Evolutionary conservation across 64 coral and sea anemone species (phyloP), one percentile per base, ranked within the genome.

Genomic region (Platygyra sinensis): DNA sequence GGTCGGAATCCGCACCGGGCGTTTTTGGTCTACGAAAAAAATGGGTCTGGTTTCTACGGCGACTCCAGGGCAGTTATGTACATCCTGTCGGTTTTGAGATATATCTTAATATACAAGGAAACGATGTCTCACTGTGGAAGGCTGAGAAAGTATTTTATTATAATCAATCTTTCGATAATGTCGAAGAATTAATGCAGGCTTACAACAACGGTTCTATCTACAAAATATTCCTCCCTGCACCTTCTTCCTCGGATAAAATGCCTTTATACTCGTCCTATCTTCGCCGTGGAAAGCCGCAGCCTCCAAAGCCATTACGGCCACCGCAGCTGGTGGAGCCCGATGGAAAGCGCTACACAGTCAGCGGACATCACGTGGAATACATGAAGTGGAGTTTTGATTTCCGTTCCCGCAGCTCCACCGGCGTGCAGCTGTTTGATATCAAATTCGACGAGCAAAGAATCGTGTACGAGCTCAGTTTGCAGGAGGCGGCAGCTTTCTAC

Each of bases 371-470:
- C 33, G 72, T 98, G 27, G 88, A 94, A 59, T 98, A 94, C 78
- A 91, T 98, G 95, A 86, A 86, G 13, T 98, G 95, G 95, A 94
- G 88, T 65, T 98, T 98, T 86, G 88, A 98, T 46, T 98, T 98
- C 83, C 77, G 95, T 18, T 64, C 90, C 60, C 76, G 89, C 2
- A 75, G 92, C 18, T 77, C 89, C 49, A 86, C 91, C n/a, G 95
- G 95, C 13, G 28, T 91, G 15, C 95, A 98, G 39, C 24, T 98
- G 60, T 94, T 94, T 91, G 86, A 98, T 38, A 87, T 98, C 59
- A 84, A 64, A 74, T 98, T 98, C 49, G 67, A 98, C 8, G 83
- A 71, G 61, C 62, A 87, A 49, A 52, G 95, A 83, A 91, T 98
- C 52, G 79, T 91, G 62, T 98, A 98, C 54, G 95, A 98, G 49